These are phyloP conservation scores for Phenganax subtilis DNA, from an alignment of 92 coral and sea anemone species.

Conservation along the genomic window DNA sequence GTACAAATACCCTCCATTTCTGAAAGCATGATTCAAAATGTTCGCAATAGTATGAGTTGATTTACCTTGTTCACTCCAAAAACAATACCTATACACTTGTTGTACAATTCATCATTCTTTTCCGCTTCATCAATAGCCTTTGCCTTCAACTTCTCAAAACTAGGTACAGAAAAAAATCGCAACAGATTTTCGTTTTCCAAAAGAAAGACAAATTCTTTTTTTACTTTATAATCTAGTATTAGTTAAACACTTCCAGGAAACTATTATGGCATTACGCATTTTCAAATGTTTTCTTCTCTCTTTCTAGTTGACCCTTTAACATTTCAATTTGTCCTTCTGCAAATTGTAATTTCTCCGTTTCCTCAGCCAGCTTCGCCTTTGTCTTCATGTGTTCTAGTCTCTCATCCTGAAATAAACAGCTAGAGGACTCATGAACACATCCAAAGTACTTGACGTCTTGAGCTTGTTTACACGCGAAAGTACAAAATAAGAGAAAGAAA, in stretches of 20 bases:
- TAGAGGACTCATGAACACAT: background rate
- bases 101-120: conserved; percentile 62
- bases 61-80: background rate
- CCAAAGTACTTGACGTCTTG: background rate
- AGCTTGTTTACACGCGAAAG: background rate
- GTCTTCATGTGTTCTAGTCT: conserved; percentile 88
- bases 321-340: conserved; percentile 95
- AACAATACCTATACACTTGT: conserved; percentile 76
- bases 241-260: background rate
- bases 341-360: conserved; percentile 89
- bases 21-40: conserved; percentile 27
- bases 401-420: conserved; percentile 58
- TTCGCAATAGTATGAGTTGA: background rate
- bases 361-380: conserved; percentile 88
- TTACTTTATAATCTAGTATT: background rate
- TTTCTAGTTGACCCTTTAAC: conserved; percentile 70
- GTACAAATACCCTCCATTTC: conserved; percentile 91
- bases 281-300: conserved; percentile 87
- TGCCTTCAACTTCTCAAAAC: conserved; percentile 78
- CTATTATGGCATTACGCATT: conserved; percentile 55
- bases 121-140: conserved; percentile 69
- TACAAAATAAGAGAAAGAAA: background rate
- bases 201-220: background rate
- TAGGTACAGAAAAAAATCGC: conserved; percentile 5
- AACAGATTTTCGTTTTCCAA: background rate